Evolutionary conservation across 2,113 vertebrate genomes (phyloP), one percentile per base, ranked within the genome.

Genomic region (Scytalopus superciliaris): DNA sequence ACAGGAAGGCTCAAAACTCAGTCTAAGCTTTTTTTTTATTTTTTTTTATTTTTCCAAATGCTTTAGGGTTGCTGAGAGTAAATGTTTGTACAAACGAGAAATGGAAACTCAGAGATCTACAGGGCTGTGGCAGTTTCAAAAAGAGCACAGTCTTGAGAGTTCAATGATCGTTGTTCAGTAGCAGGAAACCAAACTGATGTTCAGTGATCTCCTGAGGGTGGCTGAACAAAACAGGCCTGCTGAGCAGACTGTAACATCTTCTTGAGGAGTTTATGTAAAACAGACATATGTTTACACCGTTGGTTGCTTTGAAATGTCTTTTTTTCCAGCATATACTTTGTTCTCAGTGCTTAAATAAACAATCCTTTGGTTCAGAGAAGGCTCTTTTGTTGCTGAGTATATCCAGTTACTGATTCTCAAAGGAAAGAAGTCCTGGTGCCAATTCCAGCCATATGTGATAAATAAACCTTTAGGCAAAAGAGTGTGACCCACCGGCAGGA

Each of bases 251-350:
- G 44, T 62, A 66, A 73, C 67, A 73, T 84, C 66, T 76, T 89
- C 77, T 92, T 0, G 1, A 88, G 76, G 45, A 90, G 57, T 74
- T 94, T 87, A 91, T 89, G 87, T 85, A 94, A 96, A 94, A 73
- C 18, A 94, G 87, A 93, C 74, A 80, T 84, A 72, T 84, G 84
- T 85, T 95, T 97, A 95, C 87, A 87, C 63, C 73, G 81, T 56
- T 94, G 53, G 57, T 68, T 90, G 91, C 91, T 96, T 95, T 89
- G 77, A 94, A 82, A 95, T 91, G 67, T n/a, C 40, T 93, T 82
- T 92, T 49, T 84, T 89, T n/a, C 55, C 55, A 70, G 55, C 21
- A 33, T 35, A 17, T 18, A 42, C 56, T 95, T 94, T 93, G 50
- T 88, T 96, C 40, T 73, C 70, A 50, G 42, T 39, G 19, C 30